Base-by-base conservation (phyloP, 1,140 invertebrate species). In the Pygmarrhopalites habei region DNA sequence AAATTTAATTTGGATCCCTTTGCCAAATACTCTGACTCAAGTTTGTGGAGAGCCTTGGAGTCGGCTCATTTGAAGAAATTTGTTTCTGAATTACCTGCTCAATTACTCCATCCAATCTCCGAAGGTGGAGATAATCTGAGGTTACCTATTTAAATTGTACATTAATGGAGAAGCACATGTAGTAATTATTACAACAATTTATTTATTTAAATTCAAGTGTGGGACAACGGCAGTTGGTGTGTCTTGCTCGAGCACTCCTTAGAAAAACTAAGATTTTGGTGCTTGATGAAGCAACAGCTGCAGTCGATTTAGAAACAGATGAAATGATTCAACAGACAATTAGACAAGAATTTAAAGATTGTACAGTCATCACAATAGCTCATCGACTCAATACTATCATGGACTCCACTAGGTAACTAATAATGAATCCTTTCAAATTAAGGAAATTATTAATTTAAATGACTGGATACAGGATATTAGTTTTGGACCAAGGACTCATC, bases 341-440 rank as follows among this genome's bases (percentile, higher is more conserved):
- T 72, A 82, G 90, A 26, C 81, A 83, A 41, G 88, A 95, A 75
- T 96, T 97, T 75, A 83, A 82, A 70, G 82, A 89, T 64, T 92
- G 90, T 75, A 96, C 93, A 21, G 86, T 96, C 52, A 80, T 96
- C 30, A 96, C n/a, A n/a, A 96, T 97, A 75, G 94, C 93, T 49
- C 93, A 96, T 78, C 83, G 93, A 29, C 82, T 96, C 52, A 94
- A 95, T 75, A 96, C 92, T 32, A 95, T 96, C 61, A 83, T 96
- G 83, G 92, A 96, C 77, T 91, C 87, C 15, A 86, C 88, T 68
- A 86, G 81, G n/a, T n/a, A n/a, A n/a, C n/a, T n/a, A n/a, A n/a
- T n/a, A n/a, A n/a, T n/a, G n/a, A n/a, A n/a, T n/a, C n/a, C n/a
- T n/a, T n/a, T n/a, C n/a, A n/a, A n/a, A n/a, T n/a, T n/a, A n/a